phyloP scores from a whole-genome alignment of 2,797 vertebrate species.

The Neosalanx taihuensis region DNA sequence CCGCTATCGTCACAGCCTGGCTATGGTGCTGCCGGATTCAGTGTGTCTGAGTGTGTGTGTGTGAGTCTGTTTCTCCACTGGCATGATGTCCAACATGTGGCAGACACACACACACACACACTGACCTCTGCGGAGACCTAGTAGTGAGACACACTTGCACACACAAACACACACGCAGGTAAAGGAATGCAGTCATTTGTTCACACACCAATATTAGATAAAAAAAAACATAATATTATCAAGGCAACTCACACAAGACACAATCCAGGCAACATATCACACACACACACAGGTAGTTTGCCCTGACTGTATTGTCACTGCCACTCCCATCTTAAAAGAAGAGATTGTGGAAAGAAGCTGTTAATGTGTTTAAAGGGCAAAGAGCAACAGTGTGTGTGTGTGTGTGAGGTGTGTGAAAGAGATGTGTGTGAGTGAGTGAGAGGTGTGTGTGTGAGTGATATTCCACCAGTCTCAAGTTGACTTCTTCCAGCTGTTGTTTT shows the following conservation, averaged over 20 bases:
- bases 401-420: no score
- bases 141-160: neutral
- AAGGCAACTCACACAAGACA: neutral
- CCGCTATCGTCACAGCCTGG: no score
- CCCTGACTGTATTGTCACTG: neutral
- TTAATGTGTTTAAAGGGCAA: no score
- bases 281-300: conserved; percentile 1
- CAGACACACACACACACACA: conserved; percentile 14
- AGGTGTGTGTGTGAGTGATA: no score
- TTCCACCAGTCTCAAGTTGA: no score
- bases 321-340: neutral
- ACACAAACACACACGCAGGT: neutral
- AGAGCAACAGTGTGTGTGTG: neutral
- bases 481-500: no score
- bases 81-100: neutral
- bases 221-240: neutral
- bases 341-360: neutral
- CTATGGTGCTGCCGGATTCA: no score
- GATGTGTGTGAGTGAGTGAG: no score
- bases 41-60: conserved; percentile 12
- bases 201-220: neutral
- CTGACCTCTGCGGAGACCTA: neutral
- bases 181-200: neutral
- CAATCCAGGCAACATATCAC: neutral
- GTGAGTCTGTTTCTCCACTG: neutral